These are phyloP conservation scores for Saguinus imperator DNA, from an alignment of 2,113 vertebrate genomes.

Conservation along the genomic window DNA sequence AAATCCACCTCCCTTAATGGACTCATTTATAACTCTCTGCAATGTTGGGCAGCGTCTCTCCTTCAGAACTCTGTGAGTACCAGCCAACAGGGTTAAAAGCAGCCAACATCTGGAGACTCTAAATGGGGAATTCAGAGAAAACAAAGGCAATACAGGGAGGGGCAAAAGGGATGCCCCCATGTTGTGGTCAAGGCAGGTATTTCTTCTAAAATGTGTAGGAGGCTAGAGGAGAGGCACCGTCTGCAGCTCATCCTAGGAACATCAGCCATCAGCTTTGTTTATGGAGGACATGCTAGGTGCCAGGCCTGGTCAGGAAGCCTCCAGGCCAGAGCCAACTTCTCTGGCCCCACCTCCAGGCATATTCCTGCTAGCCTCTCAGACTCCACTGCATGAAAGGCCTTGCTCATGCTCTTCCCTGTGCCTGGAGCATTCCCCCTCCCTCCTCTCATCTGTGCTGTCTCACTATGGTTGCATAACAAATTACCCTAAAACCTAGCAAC, in stretches of 20 bases:
- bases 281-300: background rate
- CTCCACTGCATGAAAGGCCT: accelerated
- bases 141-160: constrained; percentile 7
- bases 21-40: constrained; percentile 76
- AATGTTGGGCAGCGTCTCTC: background rate
- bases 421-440: accelerated
- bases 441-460: background rate
- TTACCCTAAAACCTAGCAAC: background rate
- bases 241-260: constrained; percentile 13
- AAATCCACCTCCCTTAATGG: constrained; percentile 76
- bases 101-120: constrained; percentile 67
- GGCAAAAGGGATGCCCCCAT: background rate
- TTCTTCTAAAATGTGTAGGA: background rate
- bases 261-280: background rate
- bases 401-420: background rate
- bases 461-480: background rate
- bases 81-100: constrained; percentile 51
- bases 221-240: background rate
- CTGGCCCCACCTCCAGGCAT: background rate
- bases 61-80: constrained; percentile 28
- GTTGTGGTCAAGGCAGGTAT: background rate
- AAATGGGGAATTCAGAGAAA: constrained; percentile 61
- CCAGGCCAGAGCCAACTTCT: background rate
- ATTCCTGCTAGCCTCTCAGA: background rate
- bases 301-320: background rate